Percentiles rank a stretch among this genome's conserved stretches.
These are phyloP conservation scores for Thymelicus acteon DNA, from an alignment of 2,888 invertebrate genomes.

Conservation along the genomic window DNA sequence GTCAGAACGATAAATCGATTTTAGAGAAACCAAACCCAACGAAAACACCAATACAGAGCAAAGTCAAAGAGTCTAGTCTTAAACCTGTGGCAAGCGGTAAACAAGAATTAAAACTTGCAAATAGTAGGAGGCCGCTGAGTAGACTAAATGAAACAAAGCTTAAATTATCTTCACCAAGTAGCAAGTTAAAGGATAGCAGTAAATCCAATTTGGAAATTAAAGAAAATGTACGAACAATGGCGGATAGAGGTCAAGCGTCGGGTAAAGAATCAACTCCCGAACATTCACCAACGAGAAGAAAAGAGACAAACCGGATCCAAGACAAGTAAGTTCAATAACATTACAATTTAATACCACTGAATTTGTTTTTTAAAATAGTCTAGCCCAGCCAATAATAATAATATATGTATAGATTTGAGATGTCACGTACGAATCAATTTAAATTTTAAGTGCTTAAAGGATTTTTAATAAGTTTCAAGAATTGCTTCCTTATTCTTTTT, in stretches of 20 bases:
- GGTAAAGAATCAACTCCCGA: conserved; percentile 87
- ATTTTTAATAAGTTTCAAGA: too few species aligned
- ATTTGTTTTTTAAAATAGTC: too few species aligned
- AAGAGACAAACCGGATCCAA: conserved; percentile 52
- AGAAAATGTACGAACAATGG: conserved; percentile 63
- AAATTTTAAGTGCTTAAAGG: too few species aligned
- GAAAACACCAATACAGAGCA: conserved; percentile 68
- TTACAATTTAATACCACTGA: too few species aligned
- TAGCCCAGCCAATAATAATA: too few species aligned
- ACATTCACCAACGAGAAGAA: conserved; percentile 80
- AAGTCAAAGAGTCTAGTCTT: conserved; percentile 83
- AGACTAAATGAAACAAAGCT: conserved; percentile 66
- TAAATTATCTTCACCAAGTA: conserved; percentile 55
- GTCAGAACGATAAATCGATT: conserved; percentile 71
- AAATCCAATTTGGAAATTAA: conserved; percentile 64
- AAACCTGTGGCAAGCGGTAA: conserved; percentile 55
- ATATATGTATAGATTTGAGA: too few species aligned
- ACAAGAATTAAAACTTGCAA: conserved; percentile 55
- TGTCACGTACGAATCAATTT: too few species aligned
- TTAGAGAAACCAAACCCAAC: conserved; percentile 74
- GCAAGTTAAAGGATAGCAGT: conserved; percentile 52
- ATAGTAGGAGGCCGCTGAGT: conserved; percentile 61
- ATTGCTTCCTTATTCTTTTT: not conserved
- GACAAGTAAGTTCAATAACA: conserved; percentile 61
- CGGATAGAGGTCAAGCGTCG: conserved; percentile 84